These are phyloP conservation scores for Eilema depressum DNA, from an alignment of 2,888 invertebrate species.

Conservation along the genomic window DNA sequence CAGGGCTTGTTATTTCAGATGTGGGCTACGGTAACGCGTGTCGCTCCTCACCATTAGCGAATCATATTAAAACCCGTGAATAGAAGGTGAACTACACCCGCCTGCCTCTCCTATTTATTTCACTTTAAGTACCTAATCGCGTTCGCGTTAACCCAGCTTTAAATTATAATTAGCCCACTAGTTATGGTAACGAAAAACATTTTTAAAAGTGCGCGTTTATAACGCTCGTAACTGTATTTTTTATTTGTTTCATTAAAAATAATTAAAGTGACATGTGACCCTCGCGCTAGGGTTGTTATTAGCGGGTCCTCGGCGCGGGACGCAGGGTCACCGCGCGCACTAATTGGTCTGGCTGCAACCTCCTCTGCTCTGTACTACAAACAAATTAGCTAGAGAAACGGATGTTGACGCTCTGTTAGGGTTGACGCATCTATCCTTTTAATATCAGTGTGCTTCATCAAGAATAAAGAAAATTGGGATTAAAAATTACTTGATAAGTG, in stretches of 20 bases:
- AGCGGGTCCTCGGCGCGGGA: conserved; percentile 57
- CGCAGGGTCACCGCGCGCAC: conserved; percentile 63
- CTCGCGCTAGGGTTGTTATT: conserved; percentile 61
- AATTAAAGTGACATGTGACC: conserved; percentile 66
- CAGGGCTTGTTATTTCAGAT: neutral
- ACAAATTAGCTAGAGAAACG: conserved; percentile 78
- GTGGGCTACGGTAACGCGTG: neutral
- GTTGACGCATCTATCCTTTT: conserved; percentile 52
- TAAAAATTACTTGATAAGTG: neutral
- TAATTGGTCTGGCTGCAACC: conserved; percentile 76
- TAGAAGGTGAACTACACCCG: conserved; percentile 14
- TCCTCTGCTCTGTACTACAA: conserved; percentile 67
- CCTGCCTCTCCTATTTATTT: conserved; percentile 49
- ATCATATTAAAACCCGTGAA: neutral
- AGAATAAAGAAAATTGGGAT: neutral
- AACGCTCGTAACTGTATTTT: conserved; percentile 48
- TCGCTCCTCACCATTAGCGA: neutral
- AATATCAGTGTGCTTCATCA: conserved; percentile 10
- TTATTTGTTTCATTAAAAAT: conserved; percentile 64
- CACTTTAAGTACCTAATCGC: conserved; percentile 45
- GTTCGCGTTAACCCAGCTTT: conserved; percentile 41
- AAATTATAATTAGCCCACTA: conserved; percentile 52
- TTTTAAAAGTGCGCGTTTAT: conserved; percentile 44
- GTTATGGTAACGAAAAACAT: conserved; percentile 38
- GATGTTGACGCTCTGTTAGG: conserved; percentile 63